Evolutionary conservation across 2,113 vertebrate species (phyloP).

Genomic region (Galbula dea): DNA sequence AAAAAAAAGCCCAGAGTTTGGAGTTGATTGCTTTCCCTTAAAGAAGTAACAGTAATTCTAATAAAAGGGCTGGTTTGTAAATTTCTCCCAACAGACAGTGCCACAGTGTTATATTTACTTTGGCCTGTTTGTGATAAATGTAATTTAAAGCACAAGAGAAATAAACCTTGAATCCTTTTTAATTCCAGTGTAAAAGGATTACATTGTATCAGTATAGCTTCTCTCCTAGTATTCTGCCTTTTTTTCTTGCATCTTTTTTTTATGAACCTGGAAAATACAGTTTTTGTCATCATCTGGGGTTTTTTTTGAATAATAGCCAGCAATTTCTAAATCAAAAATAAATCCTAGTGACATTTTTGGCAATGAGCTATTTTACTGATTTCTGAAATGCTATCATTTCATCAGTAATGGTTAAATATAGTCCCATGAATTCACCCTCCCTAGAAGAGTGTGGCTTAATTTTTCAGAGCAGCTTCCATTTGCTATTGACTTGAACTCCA

Average conservation of each 20-base stretch:
- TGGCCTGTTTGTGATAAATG: constrained; percentile 44
- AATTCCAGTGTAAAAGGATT: constrained; percentile 57
- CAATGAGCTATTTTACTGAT: background rate
- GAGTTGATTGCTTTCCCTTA: constrained; percentile 28
- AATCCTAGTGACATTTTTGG: background rate
- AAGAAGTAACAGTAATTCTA: constrained; percentile 49
- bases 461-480: background rate
- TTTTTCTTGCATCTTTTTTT: background rate
- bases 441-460: background rate
- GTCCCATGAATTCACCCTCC: background rate
- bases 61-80: constrained; percentile 33
- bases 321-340: background rate
- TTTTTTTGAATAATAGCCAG: background rate
- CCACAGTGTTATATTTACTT: background rate
- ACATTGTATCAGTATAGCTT: constrained; percentile 23
- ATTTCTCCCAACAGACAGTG: constrained; percentile 26
- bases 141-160: constrained; percentile 14
- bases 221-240: background rate
- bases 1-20: constrained; percentile 54
- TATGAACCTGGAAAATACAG: background rate
- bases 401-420: background rate
- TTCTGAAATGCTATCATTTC: background rate
- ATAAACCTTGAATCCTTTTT: constrained; percentile 44
- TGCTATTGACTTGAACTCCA: background rate
- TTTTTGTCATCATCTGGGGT: background rate